These are phyloP conservation scores for Urocitellus parryii DNA, from an alignment of 2,113 vertebrate genomes.

Conservation along the genomic window DNA sequence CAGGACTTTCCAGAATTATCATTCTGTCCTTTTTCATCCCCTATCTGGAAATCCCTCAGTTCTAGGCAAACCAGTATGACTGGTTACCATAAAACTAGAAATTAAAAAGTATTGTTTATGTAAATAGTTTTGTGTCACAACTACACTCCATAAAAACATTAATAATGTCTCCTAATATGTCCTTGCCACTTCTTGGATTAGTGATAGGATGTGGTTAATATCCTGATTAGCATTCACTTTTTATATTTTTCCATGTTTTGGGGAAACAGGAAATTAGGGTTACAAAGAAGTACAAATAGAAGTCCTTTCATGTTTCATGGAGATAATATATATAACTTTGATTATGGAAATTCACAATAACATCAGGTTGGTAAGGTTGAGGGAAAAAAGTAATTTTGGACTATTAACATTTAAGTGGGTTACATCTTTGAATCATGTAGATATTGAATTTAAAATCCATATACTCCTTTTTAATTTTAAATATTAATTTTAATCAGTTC, in stretches of 20 bases:
- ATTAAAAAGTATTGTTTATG: constrained; percentile 7
- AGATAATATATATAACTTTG: neutral
- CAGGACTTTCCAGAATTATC: neutral
- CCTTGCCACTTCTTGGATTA: neutral
- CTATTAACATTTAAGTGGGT: neutral
- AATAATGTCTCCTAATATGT: neutral
- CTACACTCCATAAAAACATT: neutral
- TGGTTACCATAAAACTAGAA: neutral
- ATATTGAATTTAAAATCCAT: neutral
- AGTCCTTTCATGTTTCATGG: neutral
- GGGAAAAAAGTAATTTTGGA: neutral
- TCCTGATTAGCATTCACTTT: neutral
- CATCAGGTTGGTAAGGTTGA: neutral
- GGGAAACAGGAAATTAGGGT: neutral
- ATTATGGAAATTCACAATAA: neutral
- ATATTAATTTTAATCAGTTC: too few relatives aligned
- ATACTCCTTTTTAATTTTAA: too few relatives aligned
- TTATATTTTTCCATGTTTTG: neutral
- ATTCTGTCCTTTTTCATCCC: constrained; percentile 13
- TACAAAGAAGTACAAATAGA: neutral
- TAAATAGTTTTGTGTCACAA: neutral
- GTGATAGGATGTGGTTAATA: neutral
- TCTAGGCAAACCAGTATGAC: neutral
- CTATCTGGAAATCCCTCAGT: neutral
- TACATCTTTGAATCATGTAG: neutral